A percentile compares a stretch with the other conserved stretches of the same genome.
Evolutionary conservation across 37 sponge, comb jelly and placozoan genomes (phyloP).

Genomic region (Eunapius fragilis): DNA sequence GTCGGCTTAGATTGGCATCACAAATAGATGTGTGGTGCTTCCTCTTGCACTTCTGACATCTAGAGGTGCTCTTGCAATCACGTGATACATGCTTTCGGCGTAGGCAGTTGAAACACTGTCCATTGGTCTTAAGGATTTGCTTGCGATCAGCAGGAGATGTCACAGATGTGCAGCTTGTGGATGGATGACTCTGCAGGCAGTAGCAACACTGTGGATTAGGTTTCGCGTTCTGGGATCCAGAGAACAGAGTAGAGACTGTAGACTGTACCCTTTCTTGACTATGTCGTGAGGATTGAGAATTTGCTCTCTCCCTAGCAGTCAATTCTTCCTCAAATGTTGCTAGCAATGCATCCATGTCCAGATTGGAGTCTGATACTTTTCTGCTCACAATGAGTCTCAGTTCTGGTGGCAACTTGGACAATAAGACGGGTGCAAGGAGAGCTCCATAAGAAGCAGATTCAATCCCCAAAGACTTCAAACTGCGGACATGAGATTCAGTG

Average conservation of each 20-base stretch:
- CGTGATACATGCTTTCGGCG: not conserved
- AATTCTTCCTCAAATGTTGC: slow-evolving; percentile 20
- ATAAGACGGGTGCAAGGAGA: not conserved
- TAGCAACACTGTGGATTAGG: not conserved
- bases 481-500: slow-evolving; percentile 2
- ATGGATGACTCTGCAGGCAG: not conserved
- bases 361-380: not conserved
- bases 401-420: slow-evolving; percentile 12
- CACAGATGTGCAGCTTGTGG: slow-evolving; percentile 4
- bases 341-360: slow-evolving; percentile 9
- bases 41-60: slow-evolving; percentile 7
- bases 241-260: not conserved
- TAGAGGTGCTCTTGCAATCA: not conserved
- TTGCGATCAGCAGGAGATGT: slow-evolving; percentile 9
- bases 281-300: no score
- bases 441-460: slow-evolving; percentile 19
- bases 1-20: no score
- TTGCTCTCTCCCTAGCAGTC: slow-evolving; percentile 26
- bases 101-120: slow-evolving; percentile 9
- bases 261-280: not conserved
- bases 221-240: not conserved
- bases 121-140: slow-evolving; percentile 10
- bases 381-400: slow-evolving; percentile 29
- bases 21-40: slow-evolving; percentile 16
- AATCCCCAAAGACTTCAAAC: slow-evolving; percentile 19